Conservation (phyloP, 2,888 invertebrate species). For the Rhynchonema sp. region DNA sequence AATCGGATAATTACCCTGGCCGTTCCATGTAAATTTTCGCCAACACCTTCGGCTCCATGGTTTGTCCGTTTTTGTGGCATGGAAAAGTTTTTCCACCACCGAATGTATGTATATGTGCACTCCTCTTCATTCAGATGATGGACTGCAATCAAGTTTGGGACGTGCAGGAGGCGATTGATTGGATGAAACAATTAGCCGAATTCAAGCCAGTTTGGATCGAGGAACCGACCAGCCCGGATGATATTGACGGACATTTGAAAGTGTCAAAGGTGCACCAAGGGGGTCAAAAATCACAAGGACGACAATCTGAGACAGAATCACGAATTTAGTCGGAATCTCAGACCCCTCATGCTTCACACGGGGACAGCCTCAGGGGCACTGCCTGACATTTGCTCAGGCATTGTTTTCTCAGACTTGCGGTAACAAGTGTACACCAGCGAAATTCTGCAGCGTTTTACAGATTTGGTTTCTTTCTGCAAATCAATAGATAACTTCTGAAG, state of each 20-base stretch:
- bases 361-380: background rate
- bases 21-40: too few relatives aligned
- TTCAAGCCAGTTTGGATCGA: conserved; percentile 69
- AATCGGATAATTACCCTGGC: too few relatives aligned
- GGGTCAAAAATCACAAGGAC: too few relatives aligned
- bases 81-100: too few relatives aligned
- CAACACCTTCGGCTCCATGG: too few relatives aligned
- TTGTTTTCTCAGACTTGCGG: too few relatives aligned
- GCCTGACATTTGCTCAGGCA: background rate
- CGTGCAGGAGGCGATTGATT: conserved; percentile 58
- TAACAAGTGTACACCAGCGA: too few relatives aligned
- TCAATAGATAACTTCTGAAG: too few relatives aligned
- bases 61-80: too few relatives aligned
- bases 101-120: too few relatives aligned
- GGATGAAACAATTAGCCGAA: conserved; percentile 56
- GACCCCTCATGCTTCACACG: background rate
- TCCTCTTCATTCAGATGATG: conserved; percentile 58
- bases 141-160: conserved; percentile 71
- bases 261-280: conserved; percentile 46
- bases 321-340: background rate
- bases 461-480: too few relatives aligned
- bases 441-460: too few relatives aligned
- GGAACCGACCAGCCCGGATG: conserved; percentile 78
- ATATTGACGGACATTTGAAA: conserved; percentile 60
- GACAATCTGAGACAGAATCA: background rate